A percentile compares a stretch with the other conserved stretches of the same genome.
phyloP scores from a whole-genome alignment of 23 tunicate species.

The Ascidia mentula region DNA sequence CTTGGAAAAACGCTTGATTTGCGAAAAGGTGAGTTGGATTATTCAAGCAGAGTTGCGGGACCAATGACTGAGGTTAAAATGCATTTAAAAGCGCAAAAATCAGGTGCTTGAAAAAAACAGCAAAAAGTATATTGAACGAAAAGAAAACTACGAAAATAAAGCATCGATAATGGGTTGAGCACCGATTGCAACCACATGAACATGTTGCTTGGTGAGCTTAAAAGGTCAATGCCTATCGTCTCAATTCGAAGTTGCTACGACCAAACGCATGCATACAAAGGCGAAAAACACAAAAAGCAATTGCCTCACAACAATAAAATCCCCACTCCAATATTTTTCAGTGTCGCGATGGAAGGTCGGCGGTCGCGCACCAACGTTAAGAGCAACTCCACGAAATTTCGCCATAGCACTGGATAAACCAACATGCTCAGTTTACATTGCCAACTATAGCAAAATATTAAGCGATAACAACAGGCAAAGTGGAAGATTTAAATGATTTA shows the following conservation, averaged over 20 bases:
- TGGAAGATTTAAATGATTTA: too few relatives aligned
- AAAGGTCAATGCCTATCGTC: background rate
- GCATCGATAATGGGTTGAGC: background rate
- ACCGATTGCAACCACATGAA: slow-evolving; percentile 4
- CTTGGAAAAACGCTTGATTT: too few relatives aligned
- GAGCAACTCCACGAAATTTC: too few relatives aligned
- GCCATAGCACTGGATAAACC: too few relatives aligned
- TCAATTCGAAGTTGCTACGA: background rate
- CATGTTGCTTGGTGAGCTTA: slow-evolving; percentile 3
- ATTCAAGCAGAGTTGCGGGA: too few relatives aligned
- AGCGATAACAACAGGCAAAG: too few relatives aligned
- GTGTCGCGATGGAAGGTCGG: background rate
- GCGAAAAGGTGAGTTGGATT: too few relatives aligned
- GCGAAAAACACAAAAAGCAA: background rate
- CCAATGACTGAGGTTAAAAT: background rate
- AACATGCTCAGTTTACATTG: too few relatives aligned
- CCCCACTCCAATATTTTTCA: background rate
- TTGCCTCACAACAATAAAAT: background rate
- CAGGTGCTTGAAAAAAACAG: background rate
- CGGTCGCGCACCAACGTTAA: background rate
- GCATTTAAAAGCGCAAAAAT: background rate
- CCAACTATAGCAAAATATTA: too few relatives aligned
- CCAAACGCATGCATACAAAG: background rate
- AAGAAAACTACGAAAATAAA: background rate
- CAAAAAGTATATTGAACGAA: background rate